Evolutionary conservation across 1,140 invertebrate genomes (phyloP).

Genomic region (Drosophila sucinea): DNA sequence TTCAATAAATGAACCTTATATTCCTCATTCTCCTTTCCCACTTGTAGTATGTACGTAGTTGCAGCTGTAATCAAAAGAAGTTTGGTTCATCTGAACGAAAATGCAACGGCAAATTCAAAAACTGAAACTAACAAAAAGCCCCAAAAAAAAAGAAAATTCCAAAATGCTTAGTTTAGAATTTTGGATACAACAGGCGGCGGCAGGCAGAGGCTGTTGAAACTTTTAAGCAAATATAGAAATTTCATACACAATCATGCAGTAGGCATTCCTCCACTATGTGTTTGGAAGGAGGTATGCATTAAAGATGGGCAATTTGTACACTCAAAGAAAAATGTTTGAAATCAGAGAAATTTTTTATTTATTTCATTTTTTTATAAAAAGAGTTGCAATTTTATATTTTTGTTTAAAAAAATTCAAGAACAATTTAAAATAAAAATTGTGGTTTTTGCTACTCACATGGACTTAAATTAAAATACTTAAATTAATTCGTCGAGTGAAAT

Average conservation of each 20-base stretch:
- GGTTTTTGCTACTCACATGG: too few relatives aligned
- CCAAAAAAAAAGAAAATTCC: constrained; percentile 28
- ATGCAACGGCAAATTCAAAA: constrained; percentile 13
- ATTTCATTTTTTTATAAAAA: too few relatives aligned
- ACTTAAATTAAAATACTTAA: too few relatives aligned
- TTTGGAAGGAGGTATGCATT: neutral
- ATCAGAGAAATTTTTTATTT: too few relatives aligned
- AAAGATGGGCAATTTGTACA: neutral
- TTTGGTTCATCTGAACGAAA: constrained; percentile 35
- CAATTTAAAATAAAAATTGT: too few relatives aligned
- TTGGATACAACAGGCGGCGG: neutral
- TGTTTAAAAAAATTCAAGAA: too few relatives aligned
- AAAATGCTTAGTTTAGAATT: constrained; percentile 45
- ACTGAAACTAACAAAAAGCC: constrained; percentile 22
- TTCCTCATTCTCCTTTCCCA: constrained; percentile 1
- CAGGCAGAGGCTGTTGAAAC: constrained; percentile 53
- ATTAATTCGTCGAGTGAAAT: too few relatives aligned
- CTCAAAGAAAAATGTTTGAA: too few relatives aligned
- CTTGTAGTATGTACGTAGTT: constrained; percentile 45
- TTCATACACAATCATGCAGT: neutral
- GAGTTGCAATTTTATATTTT: too few relatives aligned
- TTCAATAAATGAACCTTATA: constrained; percentile 4
- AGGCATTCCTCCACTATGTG: neutral
- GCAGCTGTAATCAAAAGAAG: constrained; percentile 78
- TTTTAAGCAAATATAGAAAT: constrained; percentile 42